phyloP scores from a whole-genome alignment of 2,797 vertebrate species.

The Acipenser ruthenus region DNA sequence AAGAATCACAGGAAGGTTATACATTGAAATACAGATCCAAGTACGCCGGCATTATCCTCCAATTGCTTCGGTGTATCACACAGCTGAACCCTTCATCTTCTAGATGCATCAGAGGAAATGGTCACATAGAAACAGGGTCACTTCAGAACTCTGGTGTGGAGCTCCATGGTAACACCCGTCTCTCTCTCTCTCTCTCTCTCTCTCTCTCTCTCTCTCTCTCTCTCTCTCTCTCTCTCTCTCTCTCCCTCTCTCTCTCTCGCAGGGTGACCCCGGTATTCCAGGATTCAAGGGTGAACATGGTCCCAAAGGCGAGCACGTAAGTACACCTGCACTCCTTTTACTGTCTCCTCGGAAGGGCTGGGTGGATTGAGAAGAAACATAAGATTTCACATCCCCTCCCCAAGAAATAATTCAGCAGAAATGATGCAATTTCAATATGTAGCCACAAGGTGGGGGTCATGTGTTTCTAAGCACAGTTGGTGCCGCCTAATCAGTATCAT shows the following conservation, averaged over 20 bases:
- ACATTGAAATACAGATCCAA: too few species aligned
- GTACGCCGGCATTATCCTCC: too few species aligned
- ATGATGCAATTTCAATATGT: not conserved
- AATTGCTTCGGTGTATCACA: too few species aligned
- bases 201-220: not conserved
- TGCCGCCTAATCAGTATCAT: too few species aligned
- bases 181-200: slow-evolving; percentile 11
- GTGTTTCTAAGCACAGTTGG: too few species aligned
- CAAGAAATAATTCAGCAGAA: not conserved
- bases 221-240: slow-evolving; percentile 2
- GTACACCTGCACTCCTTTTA: slow-evolving; percentile 32
- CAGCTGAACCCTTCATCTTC: too few species aligned
- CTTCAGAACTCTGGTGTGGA: not conserved
- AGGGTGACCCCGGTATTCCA: slow-evolving; percentile 88
- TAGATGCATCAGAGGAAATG: too few species aligned
- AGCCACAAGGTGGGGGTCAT: not conserved
- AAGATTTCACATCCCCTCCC: too few species aligned
- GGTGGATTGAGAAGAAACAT: too few species aligned
- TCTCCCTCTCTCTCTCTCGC: slow-evolving; percentile 10
- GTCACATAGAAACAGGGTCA: not conserved
- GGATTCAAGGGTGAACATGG: slow-evolving; percentile 93
- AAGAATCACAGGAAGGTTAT: too few species aligned
- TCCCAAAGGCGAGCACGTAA: slow-evolving; percentile 88
- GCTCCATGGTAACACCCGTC: not conserved
- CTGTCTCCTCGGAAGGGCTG: too few species aligned